A percentile compares a stretch with the other conserved stretches of the same genome.
Evolutionary conservation across 2,888 invertebrate species (phyloP).

Genomic region (Minunthozetes semirufus): DNA sequence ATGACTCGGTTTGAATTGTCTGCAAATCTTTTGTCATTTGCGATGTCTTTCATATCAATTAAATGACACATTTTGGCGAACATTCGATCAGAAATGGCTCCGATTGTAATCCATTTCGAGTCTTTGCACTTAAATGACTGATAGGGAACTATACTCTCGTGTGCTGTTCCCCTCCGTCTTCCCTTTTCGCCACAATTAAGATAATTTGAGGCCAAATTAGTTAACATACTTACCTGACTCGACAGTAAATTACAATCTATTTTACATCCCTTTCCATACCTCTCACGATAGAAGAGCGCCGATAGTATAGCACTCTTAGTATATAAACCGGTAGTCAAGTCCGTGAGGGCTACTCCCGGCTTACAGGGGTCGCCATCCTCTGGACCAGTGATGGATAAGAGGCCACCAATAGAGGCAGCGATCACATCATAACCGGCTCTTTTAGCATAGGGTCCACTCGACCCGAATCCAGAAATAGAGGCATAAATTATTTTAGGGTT

Average conservation of each 20-base stretch:
- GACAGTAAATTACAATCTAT: constrained; percentile 89
- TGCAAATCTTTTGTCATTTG: constrained; percentile 59
- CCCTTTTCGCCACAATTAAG: constrained; percentile 75
- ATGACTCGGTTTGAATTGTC: constrained; percentile 68
- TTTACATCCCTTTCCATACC: constrained; percentile 77
- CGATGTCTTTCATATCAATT: constrained; percentile 51
- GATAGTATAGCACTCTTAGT: constrained; percentile 91
- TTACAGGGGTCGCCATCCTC: constrained; percentile 75
- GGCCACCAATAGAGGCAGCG: constrained; percentile 83
- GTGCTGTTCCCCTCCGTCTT: constrained; percentile 80
- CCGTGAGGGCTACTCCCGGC: constrained; percentile 85
- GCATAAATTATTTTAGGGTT: constrained; percentile 82
- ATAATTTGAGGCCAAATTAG: constrained; percentile 82
- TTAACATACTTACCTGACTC: constrained; percentile 73
- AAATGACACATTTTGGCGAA: constrained; percentile 64
- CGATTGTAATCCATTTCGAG: constrained; percentile 70
- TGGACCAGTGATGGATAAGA: constrained; percentile 82
- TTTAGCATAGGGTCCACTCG: constrained; percentile 71
- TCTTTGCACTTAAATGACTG: constrained; percentile 77
- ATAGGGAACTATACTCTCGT: constrained; percentile 90
- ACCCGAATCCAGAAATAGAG: constrained; percentile 86
- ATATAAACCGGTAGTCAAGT: constrained; percentile 84
- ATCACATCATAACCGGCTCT: constrained; percentile 95
- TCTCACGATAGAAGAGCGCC: constrained; percentile 68
- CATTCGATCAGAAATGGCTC: constrained; percentile 75